phyloP scores from a whole-genome alignment of 1,140 invertebrate genomes.

The Paramacrobiotus metropolitanus region DNA sequence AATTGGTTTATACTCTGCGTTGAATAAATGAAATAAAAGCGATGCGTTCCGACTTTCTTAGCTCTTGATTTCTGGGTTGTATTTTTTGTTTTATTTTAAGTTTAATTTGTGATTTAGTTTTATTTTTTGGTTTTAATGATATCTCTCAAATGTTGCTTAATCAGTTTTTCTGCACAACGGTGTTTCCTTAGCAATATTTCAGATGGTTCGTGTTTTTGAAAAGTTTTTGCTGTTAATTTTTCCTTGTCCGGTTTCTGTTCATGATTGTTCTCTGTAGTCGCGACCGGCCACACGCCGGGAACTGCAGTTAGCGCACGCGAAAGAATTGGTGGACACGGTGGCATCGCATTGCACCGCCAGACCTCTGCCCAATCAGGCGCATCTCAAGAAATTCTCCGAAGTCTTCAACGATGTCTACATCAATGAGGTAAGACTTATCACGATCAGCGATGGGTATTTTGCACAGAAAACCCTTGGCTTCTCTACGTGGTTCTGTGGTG shows the following conservation, averaged over 20 bases:
- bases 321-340: neutral
- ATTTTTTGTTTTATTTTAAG: no score
- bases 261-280: neutral
- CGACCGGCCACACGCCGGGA: neutral
- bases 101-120: no score
- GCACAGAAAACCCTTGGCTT: no score
- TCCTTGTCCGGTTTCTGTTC: constrained; percentile 5
- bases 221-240: constrained; percentile 6
- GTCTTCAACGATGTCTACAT: neutral
- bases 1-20: no score
- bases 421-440: neutral
- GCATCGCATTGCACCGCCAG: neutral
- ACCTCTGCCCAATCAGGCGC: neutral
- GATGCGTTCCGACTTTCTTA: no score
- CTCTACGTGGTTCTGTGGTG: neutral
- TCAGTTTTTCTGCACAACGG: neutral
- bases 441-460: no score
- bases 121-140: no score
- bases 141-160: neutral
- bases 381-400: neutral
- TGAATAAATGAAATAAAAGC: no score
- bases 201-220: neutral
- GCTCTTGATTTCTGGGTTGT: no score
- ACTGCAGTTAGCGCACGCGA: neutral
- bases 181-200: neutral